Evolutionary conservation across 2,888 invertebrate genomes (phyloP), one percentile per base, ranked within the genome.

Genomic region (Hypolimnas misippus): DNA sequence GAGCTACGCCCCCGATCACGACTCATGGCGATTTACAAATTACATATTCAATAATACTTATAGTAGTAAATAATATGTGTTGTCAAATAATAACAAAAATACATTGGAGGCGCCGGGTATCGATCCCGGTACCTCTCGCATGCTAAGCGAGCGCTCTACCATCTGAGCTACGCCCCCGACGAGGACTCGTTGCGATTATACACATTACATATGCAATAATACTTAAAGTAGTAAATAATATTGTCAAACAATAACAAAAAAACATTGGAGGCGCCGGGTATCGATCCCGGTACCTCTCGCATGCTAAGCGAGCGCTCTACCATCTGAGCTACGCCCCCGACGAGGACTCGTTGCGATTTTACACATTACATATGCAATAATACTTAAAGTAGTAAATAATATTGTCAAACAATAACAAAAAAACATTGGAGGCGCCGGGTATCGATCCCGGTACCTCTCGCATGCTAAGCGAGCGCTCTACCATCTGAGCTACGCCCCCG

Each of bases 141-240:
- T 91, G 91, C 91, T 91, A 90, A 92, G 92, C 89, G 91, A 90
- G 91, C 90, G 90, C 89, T 91, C 91, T 91, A 91, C 91, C 91
- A 90, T 91, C 91, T 92, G 91, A 91, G 89, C 90, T 90, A 90
- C 91, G 89, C 89, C 90, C 90, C 89, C 89, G n/a, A n/a, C n/a
- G n/a, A n/a, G n/a, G n/a, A n/a, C n/a, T n/a, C n/a, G n/a, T n/a
- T n/a, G n/a, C n/a, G n/a, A n/a, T n/a, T n/a, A n/a, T n/a, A n/a
- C n/a, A n/a, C n/a, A n/a, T n/a, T n/a, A n/a, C n/a, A n/a, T n/a
- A n/a, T n/a, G n/a, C n/a, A n/a, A n/a, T n/a, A n/a, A n/a, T n/a
- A n/a, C n/a, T n/a, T n/a, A n/a, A n/a, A n/a, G n/a, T n/a, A n/a
- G n/a, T n/a, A n/a, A n/a, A n/a, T n/a, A n/a, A n/a, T n/a, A n/a